A percentile compares a stretch with the other conserved stretches of the same genome.
phyloP scores from a whole-genome alignment of 2,797 vertebrate species.

The Capromys pilorides region DNA sequence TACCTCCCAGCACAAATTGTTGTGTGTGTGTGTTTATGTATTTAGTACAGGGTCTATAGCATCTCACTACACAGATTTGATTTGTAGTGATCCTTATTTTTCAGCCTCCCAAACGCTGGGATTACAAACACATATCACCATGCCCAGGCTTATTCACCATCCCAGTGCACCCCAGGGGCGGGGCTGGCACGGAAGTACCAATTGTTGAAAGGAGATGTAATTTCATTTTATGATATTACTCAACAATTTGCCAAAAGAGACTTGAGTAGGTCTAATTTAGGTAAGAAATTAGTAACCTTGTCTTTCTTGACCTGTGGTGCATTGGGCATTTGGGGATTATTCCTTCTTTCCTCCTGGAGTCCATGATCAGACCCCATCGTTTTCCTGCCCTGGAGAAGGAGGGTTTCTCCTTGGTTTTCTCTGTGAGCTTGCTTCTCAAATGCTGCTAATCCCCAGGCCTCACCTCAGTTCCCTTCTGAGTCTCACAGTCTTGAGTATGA shows the following conservation, averaged over 20 bases:
- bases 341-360: not conserved
- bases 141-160: too few species aligned
- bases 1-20: not conserved
- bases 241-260: constrained; percentile 39
- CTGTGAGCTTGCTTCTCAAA: not conserved
- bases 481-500: not conserved
- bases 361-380: not conserved
- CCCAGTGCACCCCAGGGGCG: too few species aligned
- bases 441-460: not conserved
- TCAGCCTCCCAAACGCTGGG: too few species aligned
- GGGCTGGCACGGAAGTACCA: not conserved
- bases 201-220: not conserved
- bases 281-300: constrained; percentile 23
- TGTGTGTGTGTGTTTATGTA: too few species aligned
- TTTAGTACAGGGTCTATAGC: too few species aligned
- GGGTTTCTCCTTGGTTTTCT: not conserved
- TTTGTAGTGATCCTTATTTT: too few species aligned
- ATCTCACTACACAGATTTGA: too few species aligned
- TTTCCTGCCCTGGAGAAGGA: not conserved
- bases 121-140: too few species aligned
- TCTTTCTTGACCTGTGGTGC: not conserved
- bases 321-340: not conserved
- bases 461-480: not conserved
- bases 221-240: not conserved
- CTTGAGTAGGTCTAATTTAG: not conserved